Evolutionary conservation across 2,113 vertebrate genomes (phyloP).

Genomic region (Pachyramphus minor): DNA sequence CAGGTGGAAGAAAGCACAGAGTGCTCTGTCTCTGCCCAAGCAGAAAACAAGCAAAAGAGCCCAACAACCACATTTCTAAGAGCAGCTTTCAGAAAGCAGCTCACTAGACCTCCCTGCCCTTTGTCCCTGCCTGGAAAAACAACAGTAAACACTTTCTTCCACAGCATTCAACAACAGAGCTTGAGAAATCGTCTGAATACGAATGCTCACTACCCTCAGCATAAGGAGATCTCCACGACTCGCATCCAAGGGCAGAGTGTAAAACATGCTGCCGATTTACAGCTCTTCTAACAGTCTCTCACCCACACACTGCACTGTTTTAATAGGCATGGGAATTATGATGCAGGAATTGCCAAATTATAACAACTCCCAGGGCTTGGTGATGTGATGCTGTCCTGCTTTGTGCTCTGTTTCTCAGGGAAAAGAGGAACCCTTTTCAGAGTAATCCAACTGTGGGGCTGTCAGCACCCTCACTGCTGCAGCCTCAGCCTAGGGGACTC

Average conservation of each 20-base stretch:
- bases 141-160: background rate
- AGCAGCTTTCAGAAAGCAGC: background rate
- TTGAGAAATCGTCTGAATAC: constrained; percentile 20
- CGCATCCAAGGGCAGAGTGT: background rate
- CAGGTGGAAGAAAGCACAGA: background rate
- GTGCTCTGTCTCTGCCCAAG: background rate
- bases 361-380: background rate
- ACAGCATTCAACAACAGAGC: background rate
- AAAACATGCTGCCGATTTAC: background rate
- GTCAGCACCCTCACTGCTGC: background rate
- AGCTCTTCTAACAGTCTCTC: background rate
- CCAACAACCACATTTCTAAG: background rate
- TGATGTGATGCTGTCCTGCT: background rate
- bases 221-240: background rate
- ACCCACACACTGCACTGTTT: background rate
- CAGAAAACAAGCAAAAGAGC: background rate
- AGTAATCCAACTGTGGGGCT: background rate
- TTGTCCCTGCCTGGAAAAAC: constrained; percentile 1
- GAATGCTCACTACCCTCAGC: background rate
- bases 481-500: background rate
- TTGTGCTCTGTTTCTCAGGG: background rate
- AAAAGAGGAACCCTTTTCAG: background rate
- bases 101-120: background rate
- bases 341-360: background rate
- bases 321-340: background rate